Evolutionary conservation across 1,140 invertebrate species (phyloP).

Genomic region (Thalassaphorura encarpata): DNA sequence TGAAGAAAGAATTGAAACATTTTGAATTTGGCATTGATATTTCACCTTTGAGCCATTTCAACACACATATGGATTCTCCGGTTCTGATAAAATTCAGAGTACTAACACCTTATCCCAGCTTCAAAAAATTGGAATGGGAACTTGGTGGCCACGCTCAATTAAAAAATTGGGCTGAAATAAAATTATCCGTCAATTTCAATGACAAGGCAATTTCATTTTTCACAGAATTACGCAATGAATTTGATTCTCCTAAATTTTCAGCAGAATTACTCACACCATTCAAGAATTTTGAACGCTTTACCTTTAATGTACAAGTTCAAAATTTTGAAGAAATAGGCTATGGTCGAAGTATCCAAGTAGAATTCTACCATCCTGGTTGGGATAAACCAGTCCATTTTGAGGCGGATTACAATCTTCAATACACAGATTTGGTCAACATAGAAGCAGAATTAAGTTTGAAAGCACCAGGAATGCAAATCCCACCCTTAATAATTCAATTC

Average conservation of each 20-base stretch:
- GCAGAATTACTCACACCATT: conserved; percentile 31
- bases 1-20: not conserved
- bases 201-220: conserved; percentile 25
- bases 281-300: conserved; percentile 25
- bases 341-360: conserved; percentile 32
- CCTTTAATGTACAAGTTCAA: conserved; percentile 25
- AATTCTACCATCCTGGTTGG: conserved; percentile 30
- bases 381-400: conserved; percentile 24
- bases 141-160: conserved; percentile 21
- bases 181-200: conserved; percentile 25
- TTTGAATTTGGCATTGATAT: conserved; percentile 10
- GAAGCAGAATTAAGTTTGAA: conserved; percentile 26
- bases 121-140: conserved; percentile 24
- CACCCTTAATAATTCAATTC: conserved; percentile 4
- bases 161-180: conserved; percentile 22
- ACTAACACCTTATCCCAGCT: conserved; percentile 22
- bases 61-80: conserved; percentile 1
- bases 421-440: conserved; percentile 26
- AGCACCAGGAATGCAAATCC: conserved; percentile 20
- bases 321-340: conserved; percentile 27
- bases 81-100: not conserved
- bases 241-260: conserved; percentile 8
- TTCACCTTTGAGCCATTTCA: conserved; percentile 1
- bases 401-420: conserved; percentile 33
- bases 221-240: conserved; percentile 15